Conservation (phyloP, 2,888 invertebrate species). For the Lamellibrachia satsuma region DNA sequence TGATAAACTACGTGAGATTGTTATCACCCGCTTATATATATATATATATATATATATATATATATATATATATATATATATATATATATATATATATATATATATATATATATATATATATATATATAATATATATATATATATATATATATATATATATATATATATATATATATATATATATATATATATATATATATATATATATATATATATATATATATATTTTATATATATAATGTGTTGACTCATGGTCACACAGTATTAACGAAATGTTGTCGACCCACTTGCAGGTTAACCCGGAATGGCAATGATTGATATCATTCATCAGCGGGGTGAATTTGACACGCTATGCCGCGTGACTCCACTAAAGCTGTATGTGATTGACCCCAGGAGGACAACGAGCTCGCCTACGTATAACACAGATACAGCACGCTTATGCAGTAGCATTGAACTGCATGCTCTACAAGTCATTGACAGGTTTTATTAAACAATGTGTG, state of each 20-base stretch:
- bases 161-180: no score
- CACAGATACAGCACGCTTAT: not conserved
- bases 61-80: no score
- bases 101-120: no score
- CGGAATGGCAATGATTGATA: conserved; percentile 1
- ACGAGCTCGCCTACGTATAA: not conserved
- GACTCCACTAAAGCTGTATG: not conserved
- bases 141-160: no score
- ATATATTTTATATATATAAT: not conserved
- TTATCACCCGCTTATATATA: no score
- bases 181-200: no score
- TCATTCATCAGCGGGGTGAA: not conserved
- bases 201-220: not conserved
- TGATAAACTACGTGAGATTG: no score
- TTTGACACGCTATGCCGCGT: not conserved
- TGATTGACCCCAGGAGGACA: not conserved
- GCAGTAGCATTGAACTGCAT: not conserved
- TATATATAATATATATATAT: no score
- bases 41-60: no score
- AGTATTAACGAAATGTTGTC: not conserved
- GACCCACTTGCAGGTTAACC: not conserved
- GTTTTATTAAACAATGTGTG: not conserved
- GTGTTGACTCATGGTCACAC: not conserved
- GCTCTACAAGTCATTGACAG: not conserved
- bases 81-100: no score